Conservation (phyloP, 2,888 invertebrate genomes). For the Taphrorychus bicolor region DNA sequence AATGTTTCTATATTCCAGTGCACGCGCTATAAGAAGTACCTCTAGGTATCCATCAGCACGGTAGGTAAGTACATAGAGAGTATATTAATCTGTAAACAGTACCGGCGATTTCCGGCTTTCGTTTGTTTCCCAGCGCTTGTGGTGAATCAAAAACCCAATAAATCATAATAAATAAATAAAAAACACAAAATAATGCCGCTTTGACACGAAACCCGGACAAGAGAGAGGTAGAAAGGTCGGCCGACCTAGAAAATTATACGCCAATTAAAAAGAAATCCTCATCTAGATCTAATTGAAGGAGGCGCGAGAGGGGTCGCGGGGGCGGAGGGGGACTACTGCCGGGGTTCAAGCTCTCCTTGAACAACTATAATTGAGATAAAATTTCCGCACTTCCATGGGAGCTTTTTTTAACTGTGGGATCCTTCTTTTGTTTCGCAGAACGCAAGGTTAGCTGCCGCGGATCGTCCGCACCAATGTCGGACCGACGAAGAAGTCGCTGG, state of each 20-base stretch:
- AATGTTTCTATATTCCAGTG: too few species aligned
- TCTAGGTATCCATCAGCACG: too few species aligned
- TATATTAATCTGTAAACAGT: too few species aligned
- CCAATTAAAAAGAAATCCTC: conserved; percentile 38
- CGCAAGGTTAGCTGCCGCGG: conserved; percentile 50
- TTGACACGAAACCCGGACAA: conserved; percentile 12
- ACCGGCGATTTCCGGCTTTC: neutral
- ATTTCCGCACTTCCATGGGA: conserved; percentile 55
- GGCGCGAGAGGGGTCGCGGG: neutral
- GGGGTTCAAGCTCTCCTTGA: conserved; percentile 56
- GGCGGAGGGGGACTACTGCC: conserved; percentile 17
- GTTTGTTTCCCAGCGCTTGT: neutral
- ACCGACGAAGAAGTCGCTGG: too few species aligned
- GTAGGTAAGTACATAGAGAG: too few species aligned
- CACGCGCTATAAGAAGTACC: too few species aligned
- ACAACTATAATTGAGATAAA: conserved; percentile 53
- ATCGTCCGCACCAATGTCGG: conserved; percentile 24
- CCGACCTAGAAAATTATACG: conserved; percentile 10
- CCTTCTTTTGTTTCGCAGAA: conserved; percentile 50
- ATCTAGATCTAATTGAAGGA: conserved; percentile 34
- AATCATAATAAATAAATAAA: neutral
- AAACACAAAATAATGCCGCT: conserved; percentile 1
- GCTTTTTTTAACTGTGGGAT: conserved; percentile 53
- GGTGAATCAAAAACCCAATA: conserved; percentile 1
- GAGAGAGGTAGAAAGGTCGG: conserved; percentile 24